Conservation (phyloP, 2,113 vertebrate species). For the Anas platyrhynchos region DNA sequence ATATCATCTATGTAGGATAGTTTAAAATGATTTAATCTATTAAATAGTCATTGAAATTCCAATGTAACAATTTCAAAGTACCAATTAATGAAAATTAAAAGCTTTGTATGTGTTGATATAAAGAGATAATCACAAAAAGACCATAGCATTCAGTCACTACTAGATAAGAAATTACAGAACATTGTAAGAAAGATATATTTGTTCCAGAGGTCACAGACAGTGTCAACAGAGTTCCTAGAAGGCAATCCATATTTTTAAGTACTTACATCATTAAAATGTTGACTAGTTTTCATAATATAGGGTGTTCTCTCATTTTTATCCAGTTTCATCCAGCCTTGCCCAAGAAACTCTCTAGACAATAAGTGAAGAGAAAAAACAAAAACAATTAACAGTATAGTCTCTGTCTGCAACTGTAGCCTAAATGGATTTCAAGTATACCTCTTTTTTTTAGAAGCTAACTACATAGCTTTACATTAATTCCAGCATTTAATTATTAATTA, state of each 20-base stretch:
- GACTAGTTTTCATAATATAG: conserved; percentile 97
- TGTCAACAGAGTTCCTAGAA: background rate
- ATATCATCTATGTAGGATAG: background rate
- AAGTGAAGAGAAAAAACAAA: background rate
- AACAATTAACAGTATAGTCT: background rate
- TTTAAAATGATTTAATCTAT: background rate
- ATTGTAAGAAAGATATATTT: background rate
- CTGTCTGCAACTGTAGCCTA: background rate
- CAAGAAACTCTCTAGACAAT: conserved; percentile 91
- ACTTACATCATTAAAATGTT: conserved; percentile 96
- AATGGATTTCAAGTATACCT: background rate
- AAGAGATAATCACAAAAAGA: background rate
- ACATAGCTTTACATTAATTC: background rate
- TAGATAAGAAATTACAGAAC: background rate
- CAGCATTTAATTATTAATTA: background rate
- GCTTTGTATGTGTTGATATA: background rate
- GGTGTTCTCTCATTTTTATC: conserved; percentile 95
- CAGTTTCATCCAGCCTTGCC: conserved; percentile 98
- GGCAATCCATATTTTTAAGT: background rate
- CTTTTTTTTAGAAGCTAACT: background rate
- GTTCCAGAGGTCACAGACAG: background rate
- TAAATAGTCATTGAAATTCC: background rate
- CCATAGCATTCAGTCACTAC: background rate
- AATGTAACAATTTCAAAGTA: background rate
- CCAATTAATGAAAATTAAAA: background rate